phyloP scores from a whole-genome alignment of 2,888 invertebrate genomes.

The Atethmia centrago region DNA sequence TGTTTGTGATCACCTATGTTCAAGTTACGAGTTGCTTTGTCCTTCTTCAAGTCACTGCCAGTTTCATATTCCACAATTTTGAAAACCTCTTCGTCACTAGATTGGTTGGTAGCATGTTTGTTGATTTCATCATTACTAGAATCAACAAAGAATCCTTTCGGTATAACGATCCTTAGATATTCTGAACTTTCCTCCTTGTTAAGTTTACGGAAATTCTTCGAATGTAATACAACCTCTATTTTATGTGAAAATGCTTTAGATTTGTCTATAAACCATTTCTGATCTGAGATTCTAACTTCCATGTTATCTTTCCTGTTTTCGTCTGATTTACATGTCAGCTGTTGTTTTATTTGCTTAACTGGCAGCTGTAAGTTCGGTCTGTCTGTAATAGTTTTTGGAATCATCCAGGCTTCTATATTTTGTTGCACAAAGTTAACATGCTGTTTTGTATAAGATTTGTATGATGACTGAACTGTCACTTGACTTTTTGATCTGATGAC shows the following conservation, averaged over 20 bases:
- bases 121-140: slow-evolving; percentile 71
- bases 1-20: slow-evolving; percentile 67
- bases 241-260: slow-evolving; percentile 79
- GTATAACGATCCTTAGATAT: slow-evolving; percentile 81
- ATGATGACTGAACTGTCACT: slow-evolving; percentile 70
- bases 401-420: slow-evolving; percentile 84
- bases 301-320: slow-evolving; percentile 66
- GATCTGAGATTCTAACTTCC: slow-evolving; percentile 72
- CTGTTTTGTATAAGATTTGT: slow-evolving; percentile 68
- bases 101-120: slow-evolving; percentile 57
- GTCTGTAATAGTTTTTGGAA: slow-evolving; percentile 76
- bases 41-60: slow-evolving; percentile 68
- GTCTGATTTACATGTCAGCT: slow-evolving; percentile 50
- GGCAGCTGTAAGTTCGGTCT: slow-evolving; percentile 60
- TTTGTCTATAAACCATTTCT: slow-evolving; percentile 80
- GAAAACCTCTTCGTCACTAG: slow-evolving; percentile 83
- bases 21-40: slow-evolving; percentile 43
- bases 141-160: slow-evolving; percentile 80
- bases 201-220: slow-evolving; percentile 70
- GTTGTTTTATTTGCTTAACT: slow-evolving; percentile 18
- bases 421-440: slow-evolving; percentile 76
- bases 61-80: slow-evolving; percentile 85
- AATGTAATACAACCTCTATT: slow-evolving; percentile 79
- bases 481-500: slow-evolving; percentile 79
- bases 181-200: slow-evolving; percentile 74